Base-by-base conservation (phyloP, 2,888 invertebrate genomes). In the Apomyelois bistriatella region DNA sequence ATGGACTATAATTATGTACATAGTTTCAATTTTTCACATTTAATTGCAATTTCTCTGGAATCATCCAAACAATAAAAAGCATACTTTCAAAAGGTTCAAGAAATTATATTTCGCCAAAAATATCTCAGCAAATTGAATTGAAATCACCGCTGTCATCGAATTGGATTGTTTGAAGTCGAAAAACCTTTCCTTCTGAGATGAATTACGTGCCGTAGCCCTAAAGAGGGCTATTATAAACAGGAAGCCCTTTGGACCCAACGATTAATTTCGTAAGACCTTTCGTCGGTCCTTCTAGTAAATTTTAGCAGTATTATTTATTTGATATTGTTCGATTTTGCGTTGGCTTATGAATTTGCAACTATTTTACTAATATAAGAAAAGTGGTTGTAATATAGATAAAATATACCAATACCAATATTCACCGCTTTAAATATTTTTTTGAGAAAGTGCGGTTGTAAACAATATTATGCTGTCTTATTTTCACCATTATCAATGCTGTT, bases 161-260 rank as follows among this genome's bases (percentile, higher is more conserved):
- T 49, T 15, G 12, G 36, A 37, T n/a, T 46, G 32, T 32, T 36
- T 15, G 15, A 17, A 22, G 22, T 35, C 35, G 17, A 28, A 49
- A 48, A 38, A 28, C 38, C 12, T 8, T 38, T 30, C 40, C 48
- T 15, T 4, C 22, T n/a, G 16, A 30, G 49, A 50, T 47, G 47
- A 47, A 47, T 47, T 40, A 50, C 49, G 49, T 50, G 49, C 41
- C 32, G 6, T 15, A 12, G 16, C 41, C 40, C 49, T 50, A 50
- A 50, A 40, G 49, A 50, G 40, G 49, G 49, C 49, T 50, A 50
- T 50, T 50, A 50, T 40, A 50, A 50, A 50, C 49, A 50, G 49
- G 49, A 50, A 40, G 49, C 30, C 41, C 40, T 50, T 50, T 50
- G 49, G 41, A 32, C 38, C 41, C 49, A 2, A 10, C 32, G 40